Evolutionary conservation across 2,113 vertebrate genomes (phyloP).

Genomic region (Alethe castanea): DNA sequence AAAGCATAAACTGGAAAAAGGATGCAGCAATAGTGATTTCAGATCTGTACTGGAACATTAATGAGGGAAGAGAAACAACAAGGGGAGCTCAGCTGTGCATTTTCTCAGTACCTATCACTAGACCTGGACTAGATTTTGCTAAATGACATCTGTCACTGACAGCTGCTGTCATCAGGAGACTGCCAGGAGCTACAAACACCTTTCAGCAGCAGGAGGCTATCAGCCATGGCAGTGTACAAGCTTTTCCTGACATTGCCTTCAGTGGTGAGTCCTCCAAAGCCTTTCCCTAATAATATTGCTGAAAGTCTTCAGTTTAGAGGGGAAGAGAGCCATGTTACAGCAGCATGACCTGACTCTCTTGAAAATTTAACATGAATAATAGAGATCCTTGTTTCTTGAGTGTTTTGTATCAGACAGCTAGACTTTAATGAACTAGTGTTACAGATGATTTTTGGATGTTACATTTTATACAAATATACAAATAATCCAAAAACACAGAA

Average conservation of each 20-base stretch:
- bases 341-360: background rate
- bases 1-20: background rate
- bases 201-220: background rate
- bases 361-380: background rate
- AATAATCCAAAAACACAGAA: background rate
- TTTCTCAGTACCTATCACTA: background rate
- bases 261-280: background rate
- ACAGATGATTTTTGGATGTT: background rate
- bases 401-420: background rate
- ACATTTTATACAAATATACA: background rate
- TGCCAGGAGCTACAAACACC: background rate
- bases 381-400: background rate
- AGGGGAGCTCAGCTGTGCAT: background rate
- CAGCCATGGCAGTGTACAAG: background rate
- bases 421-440: background rate
- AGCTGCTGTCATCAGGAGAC: background rate
- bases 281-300: background rate
- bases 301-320: background rate
- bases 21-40: background rate
- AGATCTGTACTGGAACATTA: rapidly evolving
- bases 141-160: background rate
- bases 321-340: background rate
- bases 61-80: background rate
- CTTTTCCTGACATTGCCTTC: background rate
- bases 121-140: background rate